Base-by-base conservation (phyloP, 2,888 invertebrate genomes). In the Ceraclea dissimilis region DNA sequence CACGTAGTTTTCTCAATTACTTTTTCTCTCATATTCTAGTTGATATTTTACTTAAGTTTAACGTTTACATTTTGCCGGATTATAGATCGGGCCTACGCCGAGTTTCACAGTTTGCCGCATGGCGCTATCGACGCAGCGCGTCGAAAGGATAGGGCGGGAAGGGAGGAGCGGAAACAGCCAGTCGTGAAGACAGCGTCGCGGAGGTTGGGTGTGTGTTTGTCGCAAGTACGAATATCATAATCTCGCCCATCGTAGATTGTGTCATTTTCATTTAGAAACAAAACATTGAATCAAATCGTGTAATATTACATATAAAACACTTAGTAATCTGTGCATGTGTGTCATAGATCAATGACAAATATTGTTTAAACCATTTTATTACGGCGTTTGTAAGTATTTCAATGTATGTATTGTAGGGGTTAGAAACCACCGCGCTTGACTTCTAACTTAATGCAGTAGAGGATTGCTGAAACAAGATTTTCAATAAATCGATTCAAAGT, bases 131-230 rank as follows among this genome's bases (percentile, higher is more conserved):
- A 51, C 51, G 55, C 47, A 18, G 49, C 46, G 51, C 39, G 49
- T 49, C 34, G 50, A 13, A 20, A 17, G 49, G 55, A 54, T 47
- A 21, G 20, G 51, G 54, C 26, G 26, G 58, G 34, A 52, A 49
- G 55, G 58, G 58, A 58, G 51, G 52, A 39, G 51, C 54, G 54
- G 52, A n/a, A 54, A 49, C 17, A 52, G 51, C 50, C 58, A 58
- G 58, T 58, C 55, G 58, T 18, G 52, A 52, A 54, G 47, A 17
- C 55, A 54, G 39, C 31, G 52, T 22, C 52, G 58, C 21, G 55
- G 21, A 22, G 19, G 44, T 26, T 19, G 43, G 55, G 31, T 52
- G 58, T 50, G 50, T 44, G 52, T 51, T 49, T 55, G 50, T 46
- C 51, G 17, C 13, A 46, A 19, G 13, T 43, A 21, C 49, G 52